Conservation (phyloP, 1,140 invertebrate species). For the Leptinotarsa lineolata region DNA sequence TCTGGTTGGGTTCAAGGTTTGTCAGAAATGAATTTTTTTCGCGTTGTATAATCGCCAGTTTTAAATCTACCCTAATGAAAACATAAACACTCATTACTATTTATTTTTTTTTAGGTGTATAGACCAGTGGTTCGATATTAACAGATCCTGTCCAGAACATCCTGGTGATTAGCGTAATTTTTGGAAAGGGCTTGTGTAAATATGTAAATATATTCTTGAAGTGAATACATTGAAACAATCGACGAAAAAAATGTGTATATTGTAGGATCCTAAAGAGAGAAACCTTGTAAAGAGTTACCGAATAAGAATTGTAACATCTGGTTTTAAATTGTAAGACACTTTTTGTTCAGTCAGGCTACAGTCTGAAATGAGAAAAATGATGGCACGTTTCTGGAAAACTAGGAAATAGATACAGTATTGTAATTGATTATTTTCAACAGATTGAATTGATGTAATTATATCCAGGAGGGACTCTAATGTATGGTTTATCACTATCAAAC, state of each 20-base stretch:
- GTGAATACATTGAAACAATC: constrained; percentile 16
- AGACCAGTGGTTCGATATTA: constrained; percentile 97
- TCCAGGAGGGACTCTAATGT: no score
- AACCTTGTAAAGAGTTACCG: background rate
- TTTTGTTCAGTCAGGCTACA: background rate
- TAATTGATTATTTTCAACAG: no score
- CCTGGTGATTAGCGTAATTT: constrained; percentile 78
- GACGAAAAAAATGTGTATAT: constrained; percentile 24
- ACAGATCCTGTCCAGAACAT: constrained; percentile 95
- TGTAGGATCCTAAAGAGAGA: constrained; percentile 30
- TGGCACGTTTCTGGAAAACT: no score
- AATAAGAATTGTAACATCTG: background rate
- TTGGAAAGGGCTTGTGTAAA: constrained; percentile 27
- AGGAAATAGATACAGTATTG: no score
- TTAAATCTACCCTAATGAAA: no score
- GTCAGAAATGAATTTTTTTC: background rate
- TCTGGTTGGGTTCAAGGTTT: background rate
- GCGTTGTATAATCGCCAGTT: no score
- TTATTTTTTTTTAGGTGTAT: constrained; percentile 76
- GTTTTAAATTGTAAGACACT: background rate
- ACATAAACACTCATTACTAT: background rate
- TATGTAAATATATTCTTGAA: constrained; percentile 37
- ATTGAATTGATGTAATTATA: no score
- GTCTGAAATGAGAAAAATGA: background rate
- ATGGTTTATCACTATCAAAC: no score